Evolutionary conservation across 2,888 invertebrate species (phyloP).

Genomic region (Stenodema calcarata): DNA sequence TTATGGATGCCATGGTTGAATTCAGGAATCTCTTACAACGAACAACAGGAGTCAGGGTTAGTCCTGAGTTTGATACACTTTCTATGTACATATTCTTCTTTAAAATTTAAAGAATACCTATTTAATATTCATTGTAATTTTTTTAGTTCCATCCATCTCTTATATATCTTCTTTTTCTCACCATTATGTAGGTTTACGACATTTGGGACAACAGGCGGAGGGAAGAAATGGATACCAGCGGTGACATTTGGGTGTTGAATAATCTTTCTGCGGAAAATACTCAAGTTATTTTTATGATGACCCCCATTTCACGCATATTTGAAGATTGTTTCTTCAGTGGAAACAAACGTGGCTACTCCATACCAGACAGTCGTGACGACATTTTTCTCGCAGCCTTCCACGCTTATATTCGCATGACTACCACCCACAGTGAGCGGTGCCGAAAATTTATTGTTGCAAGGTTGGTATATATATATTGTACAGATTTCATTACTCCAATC

Average conservation of each 20-base stretch:
- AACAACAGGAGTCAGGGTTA: background rate
- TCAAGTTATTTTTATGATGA: background rate
- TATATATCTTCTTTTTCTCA: no score
- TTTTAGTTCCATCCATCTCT: no score
- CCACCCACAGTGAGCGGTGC: background rate
- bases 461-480: background rate
- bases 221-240: conserved; percentile 10
- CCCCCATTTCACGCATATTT: background rate
- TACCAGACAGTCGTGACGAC: conserved; percentile 16
- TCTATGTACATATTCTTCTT: no score
- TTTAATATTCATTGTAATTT: no score
- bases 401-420: background rate
- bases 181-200: conserved; percentile 38
- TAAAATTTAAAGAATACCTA: no score
- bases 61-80: background rate
- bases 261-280: background rate
- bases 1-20: conserved; percentile 31
- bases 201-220: conserved; percentile 8
- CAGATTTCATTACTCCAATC: background rate
- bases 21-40: background rate
- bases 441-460: conserved; percentile 10
- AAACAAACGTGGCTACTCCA: background rate
- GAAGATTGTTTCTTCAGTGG: background rate
- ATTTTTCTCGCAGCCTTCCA: conserved; percentile 5
- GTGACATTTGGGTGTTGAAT: background rate